Base-by-base conservation (phyloP, 2,113 vertebrate species). In the Polyodon spathula region DNA sequence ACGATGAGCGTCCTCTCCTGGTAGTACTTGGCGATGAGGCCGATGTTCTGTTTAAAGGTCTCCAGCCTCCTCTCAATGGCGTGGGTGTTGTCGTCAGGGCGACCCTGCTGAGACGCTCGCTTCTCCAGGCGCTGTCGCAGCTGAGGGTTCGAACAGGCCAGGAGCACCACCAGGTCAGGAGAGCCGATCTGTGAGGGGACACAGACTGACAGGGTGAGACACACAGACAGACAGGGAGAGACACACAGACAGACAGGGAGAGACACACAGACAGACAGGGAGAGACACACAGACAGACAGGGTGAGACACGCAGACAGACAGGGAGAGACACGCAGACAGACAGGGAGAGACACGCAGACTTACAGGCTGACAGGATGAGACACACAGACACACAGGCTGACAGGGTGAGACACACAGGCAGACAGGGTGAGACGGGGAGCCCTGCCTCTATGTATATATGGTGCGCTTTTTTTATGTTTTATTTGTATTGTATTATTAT, bases 1-100 rank as follows among this genome's bases (percentile, higher is more conserved):
- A 77, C 59, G 8, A 83, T 68, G 15, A 75, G 54, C 6, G 76
- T 76, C 58, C 73, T 78, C 46, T 84, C 83, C 60, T 85, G 83
- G 63, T 85, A 85, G 63, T 85, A 83, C 60, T 85, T 83, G 60
- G 76, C 78, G n/a, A 82, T 81, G 55, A 80, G 65, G 2, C 64
- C 72, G 60, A 79, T 72, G 58, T 84, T 82, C 57, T 76, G 80
- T 63, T 80, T 83, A 65, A 85, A 85, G 4, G 75, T 82, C 50
- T 82, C 80, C 37, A 85, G 67, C 51, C 80, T 63, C 54, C 75
- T 73, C 61, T 78, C 75, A 6, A 84, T 76, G 63, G 81, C 80
- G 1, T 75, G 80, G 56, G 75, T 15, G 14, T 84, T 84, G 60
- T 85, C 81, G 17, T 85, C 78, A 0, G 71, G 76, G 3, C 78